Base-by-base conservation (phyloP, 2,113 vertebrate species). In the Procavia capensis region DNA sequence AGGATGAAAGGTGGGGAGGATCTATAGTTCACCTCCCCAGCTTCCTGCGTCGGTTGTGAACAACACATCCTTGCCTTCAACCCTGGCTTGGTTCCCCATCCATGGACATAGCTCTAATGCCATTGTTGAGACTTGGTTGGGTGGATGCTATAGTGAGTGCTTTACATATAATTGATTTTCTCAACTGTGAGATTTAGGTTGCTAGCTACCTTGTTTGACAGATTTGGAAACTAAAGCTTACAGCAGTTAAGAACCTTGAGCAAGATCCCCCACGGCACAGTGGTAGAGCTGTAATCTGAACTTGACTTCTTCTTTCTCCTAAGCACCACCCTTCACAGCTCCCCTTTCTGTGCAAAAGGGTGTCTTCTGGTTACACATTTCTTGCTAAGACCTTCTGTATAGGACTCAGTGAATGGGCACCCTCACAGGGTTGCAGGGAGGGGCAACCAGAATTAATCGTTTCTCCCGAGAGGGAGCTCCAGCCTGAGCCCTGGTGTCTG, bases 191-290 rank as follows among this genome's bases (percentile, higher is more conserved):
- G 36, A 8, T 54, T 41, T 31, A 76, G 68, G 14, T 59, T 45
- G 29, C 24, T 87, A 74, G 54, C 43, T 39, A 17, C 9, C 43
- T 68, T 39, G 3, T 41, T 76, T 76, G 50, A 72, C 47, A 83
- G 61, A 74, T 86, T 86, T 43, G n/a, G 74, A 82, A 93, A 93
- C 27, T 20, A 74, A 66, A 14, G 36, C 70, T 64, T 63, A 41
- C 41, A 63, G 57, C 2, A 29, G 27, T 34, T 43, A 74, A 63
- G 90, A 74, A 7, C 27, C 41, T 88, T 39, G 43, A 85, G 66
- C 34, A 16, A 29, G 27, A 66, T 41, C 31, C 3, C 6, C 29
- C 22, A 31, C 13, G 29, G 5, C n/a, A 19, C 36, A 66, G 70
- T 3, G 36, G 29, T 1, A 64, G 39, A 61, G 39, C 61, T 89